Conservation (phyloP, 2,113 vertebrate species). For the Festucalex cinctus region DNA sequence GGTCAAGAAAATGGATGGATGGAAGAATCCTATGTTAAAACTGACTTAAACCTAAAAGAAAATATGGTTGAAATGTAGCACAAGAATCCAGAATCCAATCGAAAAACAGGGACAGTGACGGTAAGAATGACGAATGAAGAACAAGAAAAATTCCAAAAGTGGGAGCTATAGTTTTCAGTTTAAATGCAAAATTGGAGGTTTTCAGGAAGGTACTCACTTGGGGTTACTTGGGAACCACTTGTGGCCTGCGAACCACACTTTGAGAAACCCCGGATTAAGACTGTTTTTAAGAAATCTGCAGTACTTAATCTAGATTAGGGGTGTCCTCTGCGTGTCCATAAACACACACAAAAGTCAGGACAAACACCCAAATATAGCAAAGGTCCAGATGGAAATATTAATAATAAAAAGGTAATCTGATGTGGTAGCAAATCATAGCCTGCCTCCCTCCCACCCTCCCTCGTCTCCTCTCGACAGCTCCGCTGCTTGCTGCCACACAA, state of each 20-base stretch:
- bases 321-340: conserved; percentile 25
- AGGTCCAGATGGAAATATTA: conserved; percentile 57
- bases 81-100: too few species aligned
- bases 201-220: background rate
- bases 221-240: too few species aligned
- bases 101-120: too few species aligned
- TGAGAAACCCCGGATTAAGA: background rate
- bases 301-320: conserved; percentile 32
- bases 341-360: conserved; percentile 28
- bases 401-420: conserved; percentile 57
- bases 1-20: too few species aligned
- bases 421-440: conserved; percentile 50
- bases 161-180: too few species aligned
- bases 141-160: background rate
- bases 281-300: conserved; percentile 32
- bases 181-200: background rate
- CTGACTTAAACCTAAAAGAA: too few species aligned
- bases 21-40: too few species aligned
- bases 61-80: too few species aligned
- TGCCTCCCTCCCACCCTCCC: conserved; percentile 9
- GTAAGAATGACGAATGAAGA: background rate
- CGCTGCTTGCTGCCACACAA: conserved; percentile 53
- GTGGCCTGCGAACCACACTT: background rate
- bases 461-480: conserved; percentile 34
- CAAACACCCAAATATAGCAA: conserved; percentile 54